phyloP scores from a whole-genome alignment of 53 echinoderm and acorn worm genomes.

The Temnopleurus reevesii region DNA sequence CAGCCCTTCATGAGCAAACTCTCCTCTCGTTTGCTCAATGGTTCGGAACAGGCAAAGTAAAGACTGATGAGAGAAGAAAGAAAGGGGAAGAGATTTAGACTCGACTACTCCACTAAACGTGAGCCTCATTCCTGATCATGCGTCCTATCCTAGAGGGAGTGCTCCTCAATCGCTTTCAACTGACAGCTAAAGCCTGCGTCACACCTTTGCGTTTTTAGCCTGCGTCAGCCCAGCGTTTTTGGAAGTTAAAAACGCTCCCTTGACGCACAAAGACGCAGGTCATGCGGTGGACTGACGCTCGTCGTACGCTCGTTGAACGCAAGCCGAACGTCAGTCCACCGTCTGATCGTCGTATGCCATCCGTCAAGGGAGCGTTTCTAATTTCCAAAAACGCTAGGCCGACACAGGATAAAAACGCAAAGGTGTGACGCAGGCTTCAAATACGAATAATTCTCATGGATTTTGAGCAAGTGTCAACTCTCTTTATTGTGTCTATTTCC shows the following conservation, averaged over 20 bases:
- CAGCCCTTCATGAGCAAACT: background rate
- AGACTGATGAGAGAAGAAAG: background rate
- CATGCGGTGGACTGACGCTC: too few species aligned
- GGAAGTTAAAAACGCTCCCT: too few species aligned
- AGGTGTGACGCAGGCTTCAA: too few species aligned
- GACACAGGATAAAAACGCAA: too few species aligned
- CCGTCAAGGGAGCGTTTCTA: too few species aligned
- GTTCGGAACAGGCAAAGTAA: conserved; percentile 11
- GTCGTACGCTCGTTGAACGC: too few species aligned
- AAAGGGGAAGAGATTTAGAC: background rate
- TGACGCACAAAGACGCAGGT: too few species aligned
- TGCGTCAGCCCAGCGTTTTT: background rate
- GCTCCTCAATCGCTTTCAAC: background rate
- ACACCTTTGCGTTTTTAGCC: conserved; percentile 13
- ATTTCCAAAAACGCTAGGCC: too few species aligned
- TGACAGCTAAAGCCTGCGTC: conserved; percentile 43
- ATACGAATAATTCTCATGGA: conserved; percentile 42
- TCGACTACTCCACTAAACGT: background rate
- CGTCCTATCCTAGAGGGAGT: background rate
- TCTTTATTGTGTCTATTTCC: background rate
- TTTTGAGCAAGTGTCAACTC: conserved; percentile 28
- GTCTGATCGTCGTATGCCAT: too few species aligned
- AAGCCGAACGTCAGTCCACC: too few species aligned
- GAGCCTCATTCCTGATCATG: conserved; percentile 32
- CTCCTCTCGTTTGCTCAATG: background rate